phyloP scores from a whole-genome alignment of 2,797 vertebrate species.

The Pipistrellus kuhlii region DNA sequence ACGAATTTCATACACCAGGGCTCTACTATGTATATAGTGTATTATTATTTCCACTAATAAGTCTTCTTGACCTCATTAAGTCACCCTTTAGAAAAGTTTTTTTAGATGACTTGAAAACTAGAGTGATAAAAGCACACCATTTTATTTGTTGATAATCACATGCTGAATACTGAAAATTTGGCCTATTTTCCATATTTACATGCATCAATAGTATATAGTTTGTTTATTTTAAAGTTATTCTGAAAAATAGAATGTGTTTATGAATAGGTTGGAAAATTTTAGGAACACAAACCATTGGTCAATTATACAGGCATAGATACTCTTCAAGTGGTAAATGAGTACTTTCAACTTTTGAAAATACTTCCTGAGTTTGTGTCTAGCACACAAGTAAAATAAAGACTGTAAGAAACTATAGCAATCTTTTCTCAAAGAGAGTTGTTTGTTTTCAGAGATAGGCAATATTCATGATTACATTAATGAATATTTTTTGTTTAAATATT shows the following conservation, averaged over 20 bases:
- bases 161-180: background rate
- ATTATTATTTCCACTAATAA: background rate
- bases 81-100: background rate
- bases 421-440: background rate
- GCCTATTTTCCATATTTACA: background rate
- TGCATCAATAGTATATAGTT: background rate
- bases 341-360: background rate
- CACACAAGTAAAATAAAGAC: background rate
- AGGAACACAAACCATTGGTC: background rate
- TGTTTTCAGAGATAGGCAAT: background rate
- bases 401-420: background rate
- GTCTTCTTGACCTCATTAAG: background rate
- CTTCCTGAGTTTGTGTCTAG: background rate
- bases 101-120: background rate
- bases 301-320: background rate
- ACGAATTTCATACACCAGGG: too few relatives aligned
- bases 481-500: background rate
- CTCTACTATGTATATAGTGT: background rate
- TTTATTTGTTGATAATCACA: background rate
- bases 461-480: background rate
- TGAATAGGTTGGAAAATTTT: background rate
- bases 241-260: background rate
- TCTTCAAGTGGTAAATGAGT: background rate
- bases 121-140: background rate
- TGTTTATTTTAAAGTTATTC: background rate